Conservation (phyloP, 1,140 invertebrate species). For the Drosophila lacertosa region DNA sequence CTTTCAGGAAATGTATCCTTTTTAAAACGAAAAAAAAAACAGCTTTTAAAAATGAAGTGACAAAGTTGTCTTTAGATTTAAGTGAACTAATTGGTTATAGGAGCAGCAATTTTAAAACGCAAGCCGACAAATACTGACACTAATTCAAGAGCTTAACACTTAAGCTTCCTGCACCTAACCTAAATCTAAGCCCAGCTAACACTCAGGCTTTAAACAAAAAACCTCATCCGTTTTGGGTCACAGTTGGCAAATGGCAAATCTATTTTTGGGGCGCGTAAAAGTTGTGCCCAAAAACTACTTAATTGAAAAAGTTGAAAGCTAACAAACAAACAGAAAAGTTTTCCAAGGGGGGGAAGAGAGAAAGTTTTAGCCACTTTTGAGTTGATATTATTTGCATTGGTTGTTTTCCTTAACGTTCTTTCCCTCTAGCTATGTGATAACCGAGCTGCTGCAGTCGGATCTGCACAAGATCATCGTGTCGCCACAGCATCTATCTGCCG, state of each 20-base stretch:
- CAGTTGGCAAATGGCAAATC: constrained; percentile 25
- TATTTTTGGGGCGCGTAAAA: constrained; percentile 45
- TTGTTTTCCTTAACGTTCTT: constrained; percentile 51
- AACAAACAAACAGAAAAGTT: constrained; percentile 54
- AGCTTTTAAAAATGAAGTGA: not conserved
- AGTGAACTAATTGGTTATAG: no score
- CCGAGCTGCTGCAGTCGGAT: constrained; percentile 99
- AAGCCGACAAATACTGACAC: no score
- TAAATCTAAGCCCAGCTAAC: not conserved
- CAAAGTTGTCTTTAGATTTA: not conserved
- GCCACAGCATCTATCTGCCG: constrained; percentile 97
- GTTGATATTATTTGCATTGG: constrained; percentile 11
- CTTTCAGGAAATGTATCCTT: constrained; percentile 99
- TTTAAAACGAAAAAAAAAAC: constrained; percentile 80
- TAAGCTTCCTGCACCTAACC: no score
- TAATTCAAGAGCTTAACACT: no score
- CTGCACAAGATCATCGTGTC: constrained; percentile 99
- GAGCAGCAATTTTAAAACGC: no score
- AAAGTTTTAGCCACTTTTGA: not conserved
- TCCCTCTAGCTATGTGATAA: constrained; percentile 97
- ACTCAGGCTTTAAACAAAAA: not conserved
- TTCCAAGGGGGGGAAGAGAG: not conserved
- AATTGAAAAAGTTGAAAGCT: constrained; percentile 74
- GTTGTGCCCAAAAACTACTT: constrained; percentile 49
- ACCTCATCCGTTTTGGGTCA: constrained; percentile 10